Conservation (phyloP, 2,113 vertebrate genomes). For the Menidia beryllina region DNA sequence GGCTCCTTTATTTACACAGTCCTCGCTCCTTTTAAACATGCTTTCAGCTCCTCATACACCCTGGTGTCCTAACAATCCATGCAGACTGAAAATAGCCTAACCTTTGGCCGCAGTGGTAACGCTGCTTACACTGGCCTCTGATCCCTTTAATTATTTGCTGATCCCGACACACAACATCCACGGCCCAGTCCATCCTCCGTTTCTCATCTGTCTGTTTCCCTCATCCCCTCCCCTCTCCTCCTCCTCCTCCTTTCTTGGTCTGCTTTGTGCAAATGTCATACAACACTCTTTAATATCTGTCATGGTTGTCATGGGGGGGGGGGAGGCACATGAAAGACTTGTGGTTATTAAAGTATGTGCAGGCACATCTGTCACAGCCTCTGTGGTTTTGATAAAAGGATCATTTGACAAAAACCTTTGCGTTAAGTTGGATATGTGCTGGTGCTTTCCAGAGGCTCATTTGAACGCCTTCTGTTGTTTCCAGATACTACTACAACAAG, state of each 20-base stretch:
- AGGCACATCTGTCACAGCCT: constrained; percentile 42
- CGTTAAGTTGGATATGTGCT: too few relatives aligned
- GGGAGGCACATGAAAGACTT: constrained; percentile 56
- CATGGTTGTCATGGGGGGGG: constrained; percentile 3
- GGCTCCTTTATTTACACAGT: background rate
- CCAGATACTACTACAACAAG: constrained; percentile 95
- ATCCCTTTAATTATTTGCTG: constrained; percentile 58
- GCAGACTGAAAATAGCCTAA: constrained; percentile 7
- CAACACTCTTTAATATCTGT: constrained; percentile 75
- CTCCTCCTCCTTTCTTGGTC: constrained; percentile 32
- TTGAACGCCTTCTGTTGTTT: background rate
- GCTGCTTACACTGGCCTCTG: constrained; percentile 37
- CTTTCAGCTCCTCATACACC: background rate
- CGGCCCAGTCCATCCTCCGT: constrained; percentile 40
- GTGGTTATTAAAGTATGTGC: constrained; percentile 61
- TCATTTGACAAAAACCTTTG: background rate
- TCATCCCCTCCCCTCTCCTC: background rate
- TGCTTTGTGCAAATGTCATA: constrained; percentile 75
- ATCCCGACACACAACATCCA: constrained; percentile 35
- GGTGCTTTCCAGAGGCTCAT: constrained; percentile 1
- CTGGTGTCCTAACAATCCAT: background rate
- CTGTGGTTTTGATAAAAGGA: constrained; percentile 12
- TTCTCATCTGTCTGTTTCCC: constrained; percentile 35
- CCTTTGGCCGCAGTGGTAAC: constrained; percentile 7
- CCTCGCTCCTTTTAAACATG: constrained; percentile 13